Evolutionary conservation across 2,113 vertebrate species (phyloP).

Genomic region (Cheirogaleus medius): DNA sequence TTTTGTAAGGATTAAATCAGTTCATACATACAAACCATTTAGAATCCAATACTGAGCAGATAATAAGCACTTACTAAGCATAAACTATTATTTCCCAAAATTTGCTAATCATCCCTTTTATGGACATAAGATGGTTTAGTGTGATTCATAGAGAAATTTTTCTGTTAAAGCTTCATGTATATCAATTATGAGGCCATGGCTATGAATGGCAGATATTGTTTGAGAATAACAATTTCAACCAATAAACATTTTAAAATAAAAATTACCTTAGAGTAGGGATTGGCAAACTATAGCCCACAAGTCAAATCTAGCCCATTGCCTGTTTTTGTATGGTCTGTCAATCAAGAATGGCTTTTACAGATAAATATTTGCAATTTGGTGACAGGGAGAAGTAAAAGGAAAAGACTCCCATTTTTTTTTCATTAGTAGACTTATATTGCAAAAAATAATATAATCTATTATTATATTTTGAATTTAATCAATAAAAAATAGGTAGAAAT

Average conservation of each 20-base stretch:
- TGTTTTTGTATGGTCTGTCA: neutral
- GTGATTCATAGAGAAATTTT: neutral
- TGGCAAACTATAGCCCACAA: neutral
- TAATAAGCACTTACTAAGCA: neutral
- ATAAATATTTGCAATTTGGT: neutral
- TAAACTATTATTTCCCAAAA: neutral
- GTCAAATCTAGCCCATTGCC: neutral
- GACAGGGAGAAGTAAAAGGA: neutral
- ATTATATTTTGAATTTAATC: neutral
- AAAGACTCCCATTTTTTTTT: neutral
- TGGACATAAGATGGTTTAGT: neutral
- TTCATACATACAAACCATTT: constrained; percentile 14
- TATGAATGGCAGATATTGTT: neutral
- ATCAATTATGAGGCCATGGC: neutral
- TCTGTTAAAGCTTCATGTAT: neutral
- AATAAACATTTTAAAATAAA: constrained; percentile 16
- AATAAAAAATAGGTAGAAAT: neutral
- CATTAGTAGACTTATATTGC: neutral
- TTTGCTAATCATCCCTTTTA: neutral
- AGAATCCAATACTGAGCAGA: neutral
- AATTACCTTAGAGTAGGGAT: neutral
- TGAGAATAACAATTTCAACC: neutral
- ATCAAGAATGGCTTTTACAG: neutral
- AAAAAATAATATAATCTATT: neutral
- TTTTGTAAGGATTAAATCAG: neutral